A percentile compares a stretch with the other conserved stretches of the same genome.
These are phyloP conservation scores for Eudorcas thomsonii DNA, from an alignment of 2,113 vertebrate species.

Conservation along the genomic window DNA sequence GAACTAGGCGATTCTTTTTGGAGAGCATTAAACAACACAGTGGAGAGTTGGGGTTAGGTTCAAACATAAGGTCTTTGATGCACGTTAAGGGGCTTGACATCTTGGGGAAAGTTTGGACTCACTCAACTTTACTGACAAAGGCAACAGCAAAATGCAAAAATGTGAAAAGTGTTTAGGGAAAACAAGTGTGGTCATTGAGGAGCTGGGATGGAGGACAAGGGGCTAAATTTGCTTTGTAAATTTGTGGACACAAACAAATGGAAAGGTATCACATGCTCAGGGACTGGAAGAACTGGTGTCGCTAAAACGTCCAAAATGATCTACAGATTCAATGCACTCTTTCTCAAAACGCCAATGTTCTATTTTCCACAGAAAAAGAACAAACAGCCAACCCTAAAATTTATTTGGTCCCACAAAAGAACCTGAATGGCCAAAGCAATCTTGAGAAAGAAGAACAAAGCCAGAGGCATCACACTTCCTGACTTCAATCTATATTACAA, in stretches of 20 bases:
- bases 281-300: background rate
- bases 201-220: background rate
- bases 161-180: background rate
- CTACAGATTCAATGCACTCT: background rate
- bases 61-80: background rate
- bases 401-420: background rate
- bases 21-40: background rate
- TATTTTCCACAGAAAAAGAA: background rate
- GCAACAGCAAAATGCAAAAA: background rate
- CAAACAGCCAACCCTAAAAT: background rate
- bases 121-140: background rate
- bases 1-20: background rate
- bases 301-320: background rate
- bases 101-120: background rate
- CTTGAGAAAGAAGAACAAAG: background rate
- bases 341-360: background rate
- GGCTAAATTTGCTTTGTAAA: background rate
- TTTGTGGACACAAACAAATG: background rate
- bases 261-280: background rate
- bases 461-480: background rate
- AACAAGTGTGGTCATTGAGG: accelerated
- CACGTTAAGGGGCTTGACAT: background rate
- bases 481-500: background rate
- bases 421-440: background rate
- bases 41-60: background rate